Base-by-base conservation (phyloP, 2,888 invertebrate species). In the Epinotia nisella region DNA sequence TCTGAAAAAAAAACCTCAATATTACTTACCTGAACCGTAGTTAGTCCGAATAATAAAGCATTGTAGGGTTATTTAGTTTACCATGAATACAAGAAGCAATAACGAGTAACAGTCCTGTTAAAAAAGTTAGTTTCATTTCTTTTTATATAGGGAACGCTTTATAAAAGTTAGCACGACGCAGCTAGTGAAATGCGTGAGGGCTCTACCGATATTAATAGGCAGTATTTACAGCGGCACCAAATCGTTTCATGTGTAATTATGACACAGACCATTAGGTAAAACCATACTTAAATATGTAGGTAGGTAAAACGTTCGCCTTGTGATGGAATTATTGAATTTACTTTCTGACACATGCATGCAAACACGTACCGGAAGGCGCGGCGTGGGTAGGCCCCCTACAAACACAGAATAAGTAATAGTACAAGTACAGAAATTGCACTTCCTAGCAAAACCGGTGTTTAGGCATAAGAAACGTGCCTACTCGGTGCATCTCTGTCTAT, bases 71-170 rank as follows among this genome's bases (percentile, higher is more conserved):
- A 49, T n/a, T n/a, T 2, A 49, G 61, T 19, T 70, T 58, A 65
- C 71, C 65, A 65, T 51, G 51, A 58, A 58, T 21, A 39, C 39
- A 11, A 19, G 64, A 11, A 51, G 58, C 51, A 49, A 71, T 49
- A 15, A 58, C 11, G 0, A 71, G 11, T 29, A 71, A 24, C 10
- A 65, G 3, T 35, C 21, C 65, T 3, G 49, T 59, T 51, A 58
- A 21, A 35, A 51, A 58, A 7, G 15, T 17, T 35, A 51, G 9
- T 10, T 58, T 51, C 65, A 64, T 70, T 70, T 55, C 7, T 39
- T 29, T 49, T 11, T 17, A 24, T 24, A 2, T 24, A 5, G 5
- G 17, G 5, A 19, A 39, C 10, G 17, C 3, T 60, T 19, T 11
- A 11, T 5, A 60, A 39, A 11, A 24, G 58, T 58, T 53, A 19